phyloP scores from a whole-genome alignment of 2,797 vertebrate species.

The Fringilla coelebs region DNA sequence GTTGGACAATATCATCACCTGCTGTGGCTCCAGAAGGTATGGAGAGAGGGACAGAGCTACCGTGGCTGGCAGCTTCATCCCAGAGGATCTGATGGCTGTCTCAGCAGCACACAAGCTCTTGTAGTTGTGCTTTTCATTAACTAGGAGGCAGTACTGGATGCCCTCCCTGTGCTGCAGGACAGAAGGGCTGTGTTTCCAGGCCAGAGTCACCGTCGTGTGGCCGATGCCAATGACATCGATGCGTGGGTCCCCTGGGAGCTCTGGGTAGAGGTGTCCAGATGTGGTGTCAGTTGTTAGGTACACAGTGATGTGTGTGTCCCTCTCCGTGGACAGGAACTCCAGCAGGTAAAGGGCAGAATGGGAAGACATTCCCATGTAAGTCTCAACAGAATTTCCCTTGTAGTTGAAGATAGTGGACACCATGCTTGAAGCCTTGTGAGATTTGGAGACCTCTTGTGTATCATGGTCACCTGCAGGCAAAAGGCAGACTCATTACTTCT shows the following conservation, averaged over 20 bases:
- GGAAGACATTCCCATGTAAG: constrained; percentile 76
- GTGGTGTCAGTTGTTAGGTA: constrained; percentile 78
- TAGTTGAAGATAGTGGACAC: constrained; percentile 82
- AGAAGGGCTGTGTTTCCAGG: constrained; percentile 86
- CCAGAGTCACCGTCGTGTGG: constrained; percentile 86
- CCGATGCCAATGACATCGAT: constrained; percentile 81
- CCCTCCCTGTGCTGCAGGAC: constrained; percentile 58
- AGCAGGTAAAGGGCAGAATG: constrained; percentile 81
- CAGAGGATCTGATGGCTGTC: constrained; percentile 64
- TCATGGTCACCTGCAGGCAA: constrained; percentile 27
- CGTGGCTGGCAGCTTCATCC: neutral
- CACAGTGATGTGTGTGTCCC: constrained; percentile 78
- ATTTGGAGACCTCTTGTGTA: neutral
- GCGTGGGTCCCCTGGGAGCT: constrained; percentile 81
- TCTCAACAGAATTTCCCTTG: constrained; percentile 80
- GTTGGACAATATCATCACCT: constrained; percentile 59
- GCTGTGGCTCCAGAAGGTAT: constrained; percentile 37
- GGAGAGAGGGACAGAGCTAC: constrained; percentile 53
- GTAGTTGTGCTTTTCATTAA: constrained; percentile 84
- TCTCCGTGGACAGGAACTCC: constrained; percentile 79
- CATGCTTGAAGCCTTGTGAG: constrained; percentile 73
- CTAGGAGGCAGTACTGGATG: constrained; percentile 85
- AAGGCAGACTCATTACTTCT: neutral
- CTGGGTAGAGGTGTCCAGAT: constrained; percentile 77
- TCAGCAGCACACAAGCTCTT: constrained; percentile 84